These are phyloP conservation scores for Chiloscyllium punctatum DNA, from an alignment of 2,797 vertebrate species.

Conservation along the genomic window DNA sequence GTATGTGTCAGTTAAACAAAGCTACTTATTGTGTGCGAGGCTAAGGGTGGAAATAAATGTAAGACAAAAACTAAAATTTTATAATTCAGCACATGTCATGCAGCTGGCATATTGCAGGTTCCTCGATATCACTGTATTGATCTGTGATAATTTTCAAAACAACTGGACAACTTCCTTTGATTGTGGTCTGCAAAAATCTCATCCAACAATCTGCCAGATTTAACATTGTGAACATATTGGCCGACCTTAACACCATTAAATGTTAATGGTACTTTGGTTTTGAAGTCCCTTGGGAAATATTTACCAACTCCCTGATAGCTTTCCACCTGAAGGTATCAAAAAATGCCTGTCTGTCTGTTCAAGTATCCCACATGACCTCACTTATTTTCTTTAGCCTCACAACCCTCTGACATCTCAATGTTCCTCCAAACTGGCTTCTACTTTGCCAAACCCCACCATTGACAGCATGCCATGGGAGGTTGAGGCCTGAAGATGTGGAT, in stretches of 20 bases:
- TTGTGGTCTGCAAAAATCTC: neutral
- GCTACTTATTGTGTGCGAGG: neutral
- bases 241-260: neutral
- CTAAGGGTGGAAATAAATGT: constrained; percentile 4
- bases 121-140: neutral
- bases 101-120: neutral
- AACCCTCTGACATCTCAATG: neutral
- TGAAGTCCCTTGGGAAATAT: neutral
- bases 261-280: neutral
- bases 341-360: neutral
- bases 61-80: neutral
- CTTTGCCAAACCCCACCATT: neutral
- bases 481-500: neutral
- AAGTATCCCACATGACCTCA: neutral
- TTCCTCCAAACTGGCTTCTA: neutral
- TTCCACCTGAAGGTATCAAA: neutral
- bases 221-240: neutral
- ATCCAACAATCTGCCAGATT: neutral
- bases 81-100: neutral
- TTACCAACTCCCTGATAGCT: neutral
- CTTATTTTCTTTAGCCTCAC: neutral
- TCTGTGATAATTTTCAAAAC: neutral
- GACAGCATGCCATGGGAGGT: neutral
- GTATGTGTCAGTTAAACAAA: neutral
- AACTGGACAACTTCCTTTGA: neutral